These are phyloP conservation scores for Merops nubicus DNA, from an alignment of 2,113 vertebrate species.

Conservation along the genomic window DNA sequence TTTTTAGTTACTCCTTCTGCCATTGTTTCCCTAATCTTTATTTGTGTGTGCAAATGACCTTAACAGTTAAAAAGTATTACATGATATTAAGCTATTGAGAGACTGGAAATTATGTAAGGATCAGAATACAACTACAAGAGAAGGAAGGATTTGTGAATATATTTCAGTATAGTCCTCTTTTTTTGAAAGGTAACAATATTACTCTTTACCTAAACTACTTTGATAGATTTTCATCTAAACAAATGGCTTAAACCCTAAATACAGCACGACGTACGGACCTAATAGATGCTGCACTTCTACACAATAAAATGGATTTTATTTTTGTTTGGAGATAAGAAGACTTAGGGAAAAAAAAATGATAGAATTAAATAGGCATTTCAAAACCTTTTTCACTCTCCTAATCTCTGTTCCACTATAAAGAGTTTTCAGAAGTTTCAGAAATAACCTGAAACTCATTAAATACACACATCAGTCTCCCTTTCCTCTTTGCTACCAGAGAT, in stretches of 20 bases:
- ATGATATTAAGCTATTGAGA: neutral
- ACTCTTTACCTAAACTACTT: neutral
- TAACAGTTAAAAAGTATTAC: neutral
- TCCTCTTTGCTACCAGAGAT: neutral
- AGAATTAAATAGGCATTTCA: neutral
- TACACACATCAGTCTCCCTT: neutral
- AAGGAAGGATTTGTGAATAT: neutral
- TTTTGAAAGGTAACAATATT: neutral
- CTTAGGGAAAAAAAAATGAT: neutral
- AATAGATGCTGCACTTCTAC: neutral
- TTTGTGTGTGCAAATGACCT: neutral
- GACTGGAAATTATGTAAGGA: neutral
- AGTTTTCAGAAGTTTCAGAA: constrained; percentile 42
- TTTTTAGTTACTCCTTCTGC: neutral
- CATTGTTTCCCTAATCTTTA: neutral
- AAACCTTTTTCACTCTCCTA: neutral
- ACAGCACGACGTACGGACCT: neutral
- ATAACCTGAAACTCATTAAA: constrained; percentile 43
- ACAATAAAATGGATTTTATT: neutral
- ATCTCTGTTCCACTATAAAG: constrained; percentile 16
- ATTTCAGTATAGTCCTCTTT: neutral
- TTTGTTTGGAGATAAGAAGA: neutral
- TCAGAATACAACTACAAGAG: neutral
- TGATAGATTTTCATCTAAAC: neutral
- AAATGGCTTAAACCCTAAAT: neutral